phyloP scores from a whole-genome alignment of 2,888 invertebrate species.

The Nemotelus pantherinus region DNA sequence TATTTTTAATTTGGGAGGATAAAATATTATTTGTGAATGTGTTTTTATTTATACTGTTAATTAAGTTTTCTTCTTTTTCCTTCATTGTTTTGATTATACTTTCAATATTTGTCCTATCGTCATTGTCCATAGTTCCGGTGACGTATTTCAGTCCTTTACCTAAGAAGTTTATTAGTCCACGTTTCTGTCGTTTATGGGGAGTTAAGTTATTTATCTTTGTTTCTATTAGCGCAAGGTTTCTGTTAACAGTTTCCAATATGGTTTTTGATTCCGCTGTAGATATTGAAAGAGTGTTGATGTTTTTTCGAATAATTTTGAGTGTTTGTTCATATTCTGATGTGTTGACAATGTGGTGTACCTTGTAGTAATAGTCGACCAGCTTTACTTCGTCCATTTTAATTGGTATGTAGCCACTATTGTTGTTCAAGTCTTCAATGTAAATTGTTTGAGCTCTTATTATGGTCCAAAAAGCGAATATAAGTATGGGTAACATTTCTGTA shows the following conservation, averaged over 20 bases:
- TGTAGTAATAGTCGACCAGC: background rate
- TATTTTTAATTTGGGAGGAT: conserved; percentile 38
- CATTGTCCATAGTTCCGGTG: conserved; percentile 23
- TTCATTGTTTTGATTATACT: background rate
- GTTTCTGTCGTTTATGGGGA: conserved; percentile 27
- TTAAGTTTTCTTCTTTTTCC: conserved; percentile 18
- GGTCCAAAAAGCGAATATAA: background rate
- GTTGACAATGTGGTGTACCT: background rate
- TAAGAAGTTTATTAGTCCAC: conserved; percentile 37
- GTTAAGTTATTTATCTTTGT: background rate
- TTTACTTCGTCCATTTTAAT: background rate
- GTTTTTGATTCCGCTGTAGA: too few species aligned
- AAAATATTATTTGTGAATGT: conserved; percentile 7
- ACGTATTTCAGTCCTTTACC: conserved; percentile 41
- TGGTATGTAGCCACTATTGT: too few species aligned
- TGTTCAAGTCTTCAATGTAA: too few species aligned
- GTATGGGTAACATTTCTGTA: background rate
- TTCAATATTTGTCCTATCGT: conserved; percentile 2
- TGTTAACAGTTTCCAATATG: too few species aligned
- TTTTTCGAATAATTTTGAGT: too few species aligned
- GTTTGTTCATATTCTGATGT: too few species aligned
- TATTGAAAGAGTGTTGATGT: too few species aligned
- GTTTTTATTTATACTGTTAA: background rate
- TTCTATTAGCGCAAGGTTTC: conserved; percentile 18
- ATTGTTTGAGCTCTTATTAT: background rate